phyloP scores from a whole-genome alignment of 2,113 vertebrate genomes.

The Nestor notabilis region DNA sequence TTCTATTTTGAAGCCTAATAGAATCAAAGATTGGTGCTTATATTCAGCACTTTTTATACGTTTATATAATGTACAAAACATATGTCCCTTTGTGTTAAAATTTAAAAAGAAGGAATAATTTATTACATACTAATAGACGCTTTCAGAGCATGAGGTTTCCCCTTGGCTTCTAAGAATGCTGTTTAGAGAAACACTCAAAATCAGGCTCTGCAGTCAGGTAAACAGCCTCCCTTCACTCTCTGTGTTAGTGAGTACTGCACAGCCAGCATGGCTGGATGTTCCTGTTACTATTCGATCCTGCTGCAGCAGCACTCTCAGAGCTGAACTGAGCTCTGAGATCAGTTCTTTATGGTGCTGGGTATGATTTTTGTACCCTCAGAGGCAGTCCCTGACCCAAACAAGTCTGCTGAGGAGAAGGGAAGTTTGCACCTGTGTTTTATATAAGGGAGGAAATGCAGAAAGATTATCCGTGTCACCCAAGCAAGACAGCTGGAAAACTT shows the following conservation, averaged over 20 bases:
- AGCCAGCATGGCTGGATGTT: neutral
- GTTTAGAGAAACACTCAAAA: neutral
- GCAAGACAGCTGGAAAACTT: neutral
- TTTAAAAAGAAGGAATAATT: neutral
- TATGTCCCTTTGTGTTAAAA: neutral
- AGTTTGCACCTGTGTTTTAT: neutral
- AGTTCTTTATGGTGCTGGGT: neutral
- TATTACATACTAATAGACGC: neutral
- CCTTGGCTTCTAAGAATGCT: neutral
- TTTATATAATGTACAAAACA: neutral
- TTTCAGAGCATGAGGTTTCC: neutral
- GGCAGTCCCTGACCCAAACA: neutral
- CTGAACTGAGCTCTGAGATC: no score
- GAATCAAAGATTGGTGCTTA: neutral
- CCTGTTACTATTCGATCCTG: rapidly evolving
- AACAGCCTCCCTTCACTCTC: neutral
- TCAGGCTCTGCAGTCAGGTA: neutral
- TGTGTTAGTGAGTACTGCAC: rapidly evolving
- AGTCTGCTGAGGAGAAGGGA: neutral
- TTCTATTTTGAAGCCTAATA: neutral
- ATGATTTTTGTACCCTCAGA: neutral
- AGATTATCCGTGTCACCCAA: neutral
- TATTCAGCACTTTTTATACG: neutral
- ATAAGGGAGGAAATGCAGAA: neutral
- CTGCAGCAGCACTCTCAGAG: neutral